Base-by-base conservation (phyloP, 2,797 vertebrate genomes). In the Dendrocincla tyrannina region DNA sequence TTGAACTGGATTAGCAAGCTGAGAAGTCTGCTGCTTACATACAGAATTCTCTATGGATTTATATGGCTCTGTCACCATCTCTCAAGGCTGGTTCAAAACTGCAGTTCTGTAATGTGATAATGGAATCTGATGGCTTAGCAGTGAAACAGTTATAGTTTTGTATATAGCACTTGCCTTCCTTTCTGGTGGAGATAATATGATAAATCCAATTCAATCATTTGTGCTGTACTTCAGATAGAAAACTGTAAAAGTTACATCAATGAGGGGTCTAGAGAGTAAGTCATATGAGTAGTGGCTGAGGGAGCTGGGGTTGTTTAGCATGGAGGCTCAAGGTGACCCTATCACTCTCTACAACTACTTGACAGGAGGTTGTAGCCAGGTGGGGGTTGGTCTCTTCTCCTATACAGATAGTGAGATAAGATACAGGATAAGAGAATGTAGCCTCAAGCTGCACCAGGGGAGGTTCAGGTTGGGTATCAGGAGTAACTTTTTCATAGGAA, bases 331-430 rank as follows among this genome's bases (percentile, higher is more conserved):
- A 17, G 17, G 30, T 14, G 33, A 11, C 10, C 50, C 70, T 23
- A 44, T 35, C 58, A 19, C 5, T 27, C 18, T 9, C 27, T 52
- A 5, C 20, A 52, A 27, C 37, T 59, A 5, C 12, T 12, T 72
- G 33, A 78, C 44, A 46, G 14, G 17, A 41, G 22, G 9, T 7
- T 27, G 28, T 35, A 41, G 28, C 14, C 13, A 16, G 3, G 8
- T 11, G n/a, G 10, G 8, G 1, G 1, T 39, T 10, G 3, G 12
- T 17, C 24, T 46, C 3, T 32, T 41, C 17, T 64, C 44, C 24
- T n/a, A 16, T 52, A 33, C 28, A 58, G 9, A 10, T 8, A 64
- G 14, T 3, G 12, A 17, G 35, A 35, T 35, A 35, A 35, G 35
- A 35, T 35, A 35, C 7, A 27, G 24, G 3, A 17, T 32, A 33